Percentiles rank a stretch among this genome's conserved stretches.
phyloP scores from a whole-genome alignment of 2,797 vertebrate genomes.

The Oreochromis mossambicus region DNA sequence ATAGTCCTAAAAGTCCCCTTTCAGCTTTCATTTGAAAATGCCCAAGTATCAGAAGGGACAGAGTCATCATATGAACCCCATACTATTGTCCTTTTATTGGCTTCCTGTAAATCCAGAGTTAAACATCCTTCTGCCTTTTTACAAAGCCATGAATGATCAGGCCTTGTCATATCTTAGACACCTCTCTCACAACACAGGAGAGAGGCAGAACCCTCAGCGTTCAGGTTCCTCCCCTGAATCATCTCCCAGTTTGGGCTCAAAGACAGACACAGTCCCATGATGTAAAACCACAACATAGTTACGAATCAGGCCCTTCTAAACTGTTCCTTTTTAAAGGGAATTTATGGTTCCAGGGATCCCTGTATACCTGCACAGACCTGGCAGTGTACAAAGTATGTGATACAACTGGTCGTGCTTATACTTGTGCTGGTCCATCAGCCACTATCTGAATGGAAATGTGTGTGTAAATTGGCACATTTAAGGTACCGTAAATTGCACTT shows the following conservation, averaged over 20 bases:
- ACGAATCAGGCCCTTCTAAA: background rate
- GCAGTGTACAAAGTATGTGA: background rate
- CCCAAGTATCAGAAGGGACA: background rate
- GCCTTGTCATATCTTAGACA: background rate
- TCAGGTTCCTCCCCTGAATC: background rate
- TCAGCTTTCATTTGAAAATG: background rate
- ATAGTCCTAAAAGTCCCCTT: background rate
- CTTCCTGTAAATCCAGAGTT: too few species aligned
- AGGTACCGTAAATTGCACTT: background rate
- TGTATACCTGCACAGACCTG: background rate
- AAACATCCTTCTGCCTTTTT: background rate
- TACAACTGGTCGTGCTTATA: background rate
- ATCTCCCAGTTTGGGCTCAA: background rate
- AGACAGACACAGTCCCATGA: background rate
- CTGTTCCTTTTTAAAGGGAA: background rate
- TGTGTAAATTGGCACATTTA: background rate
- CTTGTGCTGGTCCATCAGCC: background rate
- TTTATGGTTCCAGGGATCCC: background rate
- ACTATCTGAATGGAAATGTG: background rate
- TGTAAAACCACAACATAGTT: background rate
- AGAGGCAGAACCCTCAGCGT: background rate
- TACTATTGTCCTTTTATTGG: background rate
- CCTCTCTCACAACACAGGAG: background rate
- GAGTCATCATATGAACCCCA: background rate
- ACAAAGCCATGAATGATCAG: background rate